Evolutionary conservation across 2,888 invertebrate genomes (phyloP).

Genomic region (Eueremaeus valkanovi): DNA sequence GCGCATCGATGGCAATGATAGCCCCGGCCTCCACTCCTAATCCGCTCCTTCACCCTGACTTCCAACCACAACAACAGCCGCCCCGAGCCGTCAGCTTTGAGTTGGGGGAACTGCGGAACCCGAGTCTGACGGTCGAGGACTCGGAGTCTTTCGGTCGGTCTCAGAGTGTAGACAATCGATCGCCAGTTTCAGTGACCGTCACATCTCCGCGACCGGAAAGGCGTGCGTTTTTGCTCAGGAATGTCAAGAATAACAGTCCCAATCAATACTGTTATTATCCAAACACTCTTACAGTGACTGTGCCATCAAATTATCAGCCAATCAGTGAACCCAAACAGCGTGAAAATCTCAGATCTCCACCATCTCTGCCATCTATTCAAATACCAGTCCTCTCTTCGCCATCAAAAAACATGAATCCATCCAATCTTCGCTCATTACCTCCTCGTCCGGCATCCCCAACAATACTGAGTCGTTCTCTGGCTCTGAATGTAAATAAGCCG

Average conservation of each 20-base stretch:
- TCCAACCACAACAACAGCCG: slow-evolving; percentile 48
- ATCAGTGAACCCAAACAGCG: slow-evolving; percentile 6
- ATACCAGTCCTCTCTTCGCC: slow-evolving; percentile 9
- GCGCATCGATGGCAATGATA: neutral
- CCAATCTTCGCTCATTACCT: slow-evolving; percentile 30
- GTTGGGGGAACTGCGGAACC: slow-evolving; percentile 57
- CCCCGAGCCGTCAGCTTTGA: slow-evolving; percentile 62
- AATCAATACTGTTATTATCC: slow-evolving; percentile 26
- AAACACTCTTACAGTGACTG: slow-evolving; percentile 63
- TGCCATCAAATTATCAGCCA: slow-evolving; percentile 56
- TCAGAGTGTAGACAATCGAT: slow-evolving; percentile 43
- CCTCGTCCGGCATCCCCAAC: slow-evolving; percentile 37
- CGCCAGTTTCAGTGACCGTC: slow-evolving; percentile 49
- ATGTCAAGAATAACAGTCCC: slow-evolving; percentile 16
- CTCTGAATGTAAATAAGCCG: slow-evolving; percentile 60
- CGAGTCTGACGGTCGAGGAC: slow-evolving; percentile 42
- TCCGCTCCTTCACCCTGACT: slow-evolving; percentile 14
- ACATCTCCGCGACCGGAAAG: slow-evolving; percentile 51
- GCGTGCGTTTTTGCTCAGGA: slow-evolving; percentile 46
- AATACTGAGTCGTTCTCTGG: slow-evolving; percentile 47
- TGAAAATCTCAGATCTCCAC: slow-evolving; percentile 29
- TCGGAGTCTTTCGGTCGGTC: slow-evolving; percentile 41
- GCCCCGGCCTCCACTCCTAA: neutral
- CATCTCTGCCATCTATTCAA: slow-evolving; percentile 36
- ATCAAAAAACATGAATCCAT: neutral